phyloP scores from a whole-genome alignment of 2,797 vertebrate species.

The Cossypha polioptera region DNA sequence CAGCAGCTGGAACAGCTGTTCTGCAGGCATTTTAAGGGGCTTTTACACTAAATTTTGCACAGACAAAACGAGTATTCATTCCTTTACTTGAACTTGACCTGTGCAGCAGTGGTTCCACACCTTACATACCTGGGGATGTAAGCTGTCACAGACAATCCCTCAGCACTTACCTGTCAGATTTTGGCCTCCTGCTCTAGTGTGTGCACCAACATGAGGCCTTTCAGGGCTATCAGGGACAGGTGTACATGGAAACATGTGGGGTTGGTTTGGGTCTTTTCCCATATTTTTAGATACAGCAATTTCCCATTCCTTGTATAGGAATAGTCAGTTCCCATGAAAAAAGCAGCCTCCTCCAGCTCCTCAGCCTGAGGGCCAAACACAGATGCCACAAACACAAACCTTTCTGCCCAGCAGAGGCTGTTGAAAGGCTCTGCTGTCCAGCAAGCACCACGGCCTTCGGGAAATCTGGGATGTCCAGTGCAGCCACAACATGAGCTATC shows the following conservation, averaged over 20 bases:
- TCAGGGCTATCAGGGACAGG: too few species aligned
- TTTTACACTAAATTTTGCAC: not conserved
- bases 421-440: not conserved
- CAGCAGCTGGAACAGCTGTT: not conserved
- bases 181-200: not conserved
- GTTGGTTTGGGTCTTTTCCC: fast-evolving
- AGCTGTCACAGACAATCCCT: not conserved
- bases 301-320: not conserved
- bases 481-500: not conserved
- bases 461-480: not conserved
- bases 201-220: not conserved
- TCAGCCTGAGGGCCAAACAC: not conserved
- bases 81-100: too few species aligned
- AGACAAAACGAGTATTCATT: not conserved
- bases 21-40: not conserved
- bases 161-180: not conserved
- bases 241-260: fast-evolving
- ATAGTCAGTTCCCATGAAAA: not conserved
- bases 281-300: fast-evolving
- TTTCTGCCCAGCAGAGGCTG: not conserved
- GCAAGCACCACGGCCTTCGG: fast-evolving
- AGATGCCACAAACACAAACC: not conserved
- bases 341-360: not conserved
- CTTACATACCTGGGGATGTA: not conserved
- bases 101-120: not conserved